Conservation (phyloP, 2,113 vertebrate species). For the Dicaeum eximium region DNA sequence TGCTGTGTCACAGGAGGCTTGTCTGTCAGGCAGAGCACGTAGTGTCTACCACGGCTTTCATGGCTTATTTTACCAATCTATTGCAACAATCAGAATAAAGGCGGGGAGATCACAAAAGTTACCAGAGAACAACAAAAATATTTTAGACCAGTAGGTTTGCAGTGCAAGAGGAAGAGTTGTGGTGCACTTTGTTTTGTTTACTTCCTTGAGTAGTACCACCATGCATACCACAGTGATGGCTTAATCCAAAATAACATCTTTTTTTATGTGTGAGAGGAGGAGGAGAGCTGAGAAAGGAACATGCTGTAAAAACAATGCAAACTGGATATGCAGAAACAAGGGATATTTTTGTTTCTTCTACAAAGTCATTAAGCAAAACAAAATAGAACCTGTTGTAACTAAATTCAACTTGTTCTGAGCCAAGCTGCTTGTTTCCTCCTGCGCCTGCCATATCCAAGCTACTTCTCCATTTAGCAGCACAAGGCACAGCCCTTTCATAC, state of each 20-base stretch:
- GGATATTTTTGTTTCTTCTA: background rate
- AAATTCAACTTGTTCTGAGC: background rate
- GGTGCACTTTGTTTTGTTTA: background rate
- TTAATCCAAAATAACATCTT: background rate
- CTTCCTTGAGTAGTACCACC: background rate
- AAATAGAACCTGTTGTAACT: background rate
- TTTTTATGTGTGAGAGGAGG: background rate
- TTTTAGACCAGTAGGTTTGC: background rate
- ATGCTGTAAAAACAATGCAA: background rate
- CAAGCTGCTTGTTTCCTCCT: background rate
- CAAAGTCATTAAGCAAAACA: background rate
- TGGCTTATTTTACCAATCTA: background rate
- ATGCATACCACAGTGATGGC: background rate
- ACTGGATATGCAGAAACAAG: background rate
- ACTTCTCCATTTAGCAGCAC: background rate
- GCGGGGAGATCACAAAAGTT: background rate
- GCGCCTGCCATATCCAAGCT: background rate
- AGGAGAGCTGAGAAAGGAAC: background rate
- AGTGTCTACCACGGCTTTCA: background rate
- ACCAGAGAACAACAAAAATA: background rate
- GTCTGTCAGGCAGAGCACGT: background rate
- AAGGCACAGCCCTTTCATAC: background rate
- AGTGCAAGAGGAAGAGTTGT: background rate
- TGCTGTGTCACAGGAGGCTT: background rate
- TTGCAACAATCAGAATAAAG: background rate